Evolutionary conservation across 2,113 vertebrate genomes (phyloP).

Genomic region (Scopus umbretta): DNA sequence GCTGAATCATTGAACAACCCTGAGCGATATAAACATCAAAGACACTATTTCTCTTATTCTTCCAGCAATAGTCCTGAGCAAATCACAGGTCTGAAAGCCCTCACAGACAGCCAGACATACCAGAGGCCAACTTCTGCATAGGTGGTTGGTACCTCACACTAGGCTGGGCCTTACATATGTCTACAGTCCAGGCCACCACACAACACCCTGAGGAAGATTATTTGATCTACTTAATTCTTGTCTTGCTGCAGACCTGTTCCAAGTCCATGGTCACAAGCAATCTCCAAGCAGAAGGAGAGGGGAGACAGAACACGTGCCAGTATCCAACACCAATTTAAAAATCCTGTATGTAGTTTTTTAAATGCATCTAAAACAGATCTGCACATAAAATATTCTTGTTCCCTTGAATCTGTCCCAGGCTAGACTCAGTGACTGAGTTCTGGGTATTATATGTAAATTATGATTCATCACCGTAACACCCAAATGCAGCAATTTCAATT

Average conservation of each 20-base stretch:
- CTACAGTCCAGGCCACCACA: not conserved
- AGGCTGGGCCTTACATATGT: rapidly evolving
- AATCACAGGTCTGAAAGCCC: not conserved
- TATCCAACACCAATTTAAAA: not conserved
- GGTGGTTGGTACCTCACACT: rapidly evolving
- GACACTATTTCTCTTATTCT: not conserved
- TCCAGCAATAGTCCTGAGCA: not conserved
- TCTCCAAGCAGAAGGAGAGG: not conserved
- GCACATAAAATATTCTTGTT: not conserved
- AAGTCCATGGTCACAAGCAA: not conserved
- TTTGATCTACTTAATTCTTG: not conserved
- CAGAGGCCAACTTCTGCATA: not conserved
- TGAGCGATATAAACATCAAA: not conserved
- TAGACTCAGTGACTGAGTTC: not conserved
- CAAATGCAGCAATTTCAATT: not conserved
- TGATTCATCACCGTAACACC: not conserved
- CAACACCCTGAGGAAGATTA: not conserved
- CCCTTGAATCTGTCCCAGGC: not conserved
- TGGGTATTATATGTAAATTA: not conserved
- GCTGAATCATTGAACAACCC: not conserved
- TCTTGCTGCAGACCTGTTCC: not conserved
- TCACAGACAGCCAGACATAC: not conserved
- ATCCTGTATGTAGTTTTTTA: not conserved
- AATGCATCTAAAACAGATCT: not conserved
- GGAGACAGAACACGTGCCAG: not conserved